Evolutionary conservation across 1,140 invertebrate genomes (phyloP).

Genomic region (Probaryconus sp.): DNA sequence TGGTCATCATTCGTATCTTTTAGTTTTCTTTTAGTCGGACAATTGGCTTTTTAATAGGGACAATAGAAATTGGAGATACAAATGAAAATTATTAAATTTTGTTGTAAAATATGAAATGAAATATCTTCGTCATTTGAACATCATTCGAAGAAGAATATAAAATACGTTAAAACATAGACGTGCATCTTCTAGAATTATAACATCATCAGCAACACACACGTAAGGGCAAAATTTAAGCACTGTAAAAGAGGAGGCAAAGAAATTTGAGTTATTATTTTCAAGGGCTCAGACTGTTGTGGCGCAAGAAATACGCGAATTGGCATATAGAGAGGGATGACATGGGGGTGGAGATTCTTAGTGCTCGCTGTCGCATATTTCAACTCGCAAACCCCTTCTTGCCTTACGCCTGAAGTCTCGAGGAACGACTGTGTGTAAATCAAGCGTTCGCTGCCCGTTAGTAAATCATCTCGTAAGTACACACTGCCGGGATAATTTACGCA

Average conservation of each 20-base stretch:
- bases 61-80: no score
- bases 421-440: constrained; percentile 74
- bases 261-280: constrained; percentile 42
- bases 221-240: constrained; percentile 20
- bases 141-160: no score
- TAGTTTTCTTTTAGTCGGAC: no score
- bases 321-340: constrained; percentile 61
- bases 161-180: background rate
- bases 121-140: no score
- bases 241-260: constrained; percentile 2
- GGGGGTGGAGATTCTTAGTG: constrained; percentile 57
- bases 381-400: constrained; percentile 67
- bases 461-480: constrained; percentile 77
- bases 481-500: constrained; percentile 76
- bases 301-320: constrained; percentile 45
- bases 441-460: constrained; percentile 73
- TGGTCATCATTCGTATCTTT: no score
- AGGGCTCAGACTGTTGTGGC: constrained; percentile 7
- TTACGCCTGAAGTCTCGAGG: constrained; percentile 63
- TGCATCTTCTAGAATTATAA: constrained; percentile 9
- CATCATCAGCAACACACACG: constrained; percentile 8
- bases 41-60: no score
- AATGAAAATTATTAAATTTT: no score
- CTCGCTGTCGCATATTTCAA: constrained; percentile 75
- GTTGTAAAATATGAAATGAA: no score